Conservation (phyloP, 2,797 vertebrate genomes). For the Gambelia wislizenii region DNA sequence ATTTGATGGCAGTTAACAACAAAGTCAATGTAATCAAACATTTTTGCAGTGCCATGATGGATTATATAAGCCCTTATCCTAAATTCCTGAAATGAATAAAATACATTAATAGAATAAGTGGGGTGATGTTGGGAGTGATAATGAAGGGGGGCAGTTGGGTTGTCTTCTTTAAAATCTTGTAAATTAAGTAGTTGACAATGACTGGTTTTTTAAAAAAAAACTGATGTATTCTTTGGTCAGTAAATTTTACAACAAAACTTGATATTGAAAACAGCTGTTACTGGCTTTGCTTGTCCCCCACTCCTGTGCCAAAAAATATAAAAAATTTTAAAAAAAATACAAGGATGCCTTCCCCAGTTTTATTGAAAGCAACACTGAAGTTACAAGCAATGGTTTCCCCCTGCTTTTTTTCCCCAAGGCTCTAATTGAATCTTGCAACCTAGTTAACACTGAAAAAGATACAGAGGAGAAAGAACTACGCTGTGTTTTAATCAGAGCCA, state of each 20-base stretch:
- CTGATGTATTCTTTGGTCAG: constrained; percentile 42
- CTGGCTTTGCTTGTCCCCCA: constrained; percentile 47
- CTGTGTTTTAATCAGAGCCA: neutral
- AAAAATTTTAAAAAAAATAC: constrained; percentile 17
- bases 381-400: neutral
- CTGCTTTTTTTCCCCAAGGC: neutral
- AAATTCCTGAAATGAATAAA: neutral
- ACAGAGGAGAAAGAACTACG: neutral
- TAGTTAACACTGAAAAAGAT: neutral
- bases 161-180: neutral
- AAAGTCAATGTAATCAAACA: too few relatives aligned
- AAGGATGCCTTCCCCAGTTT: constrained; percentile 15
- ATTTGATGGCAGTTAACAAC: too few relatives aligned
- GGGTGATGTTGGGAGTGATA: neutral
- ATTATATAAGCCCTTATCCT: neutral
- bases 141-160: neutral
- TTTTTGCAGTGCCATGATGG: neutral
- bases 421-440: neutral
- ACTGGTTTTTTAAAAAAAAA: constrained; percentile 35
- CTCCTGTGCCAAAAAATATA: constrained; percentile 37
- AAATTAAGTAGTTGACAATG: constrained; percentile 18
- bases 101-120: neutral
- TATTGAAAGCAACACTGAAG: neutral
- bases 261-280: constrained; percentile 62
- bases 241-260: constrained; percentile 39